These are phyloP conservation scores for Linnaemya vulpina DNA, from an alignment of 2,888 invertebrate species.

Conservation along the genomic window DNA sequence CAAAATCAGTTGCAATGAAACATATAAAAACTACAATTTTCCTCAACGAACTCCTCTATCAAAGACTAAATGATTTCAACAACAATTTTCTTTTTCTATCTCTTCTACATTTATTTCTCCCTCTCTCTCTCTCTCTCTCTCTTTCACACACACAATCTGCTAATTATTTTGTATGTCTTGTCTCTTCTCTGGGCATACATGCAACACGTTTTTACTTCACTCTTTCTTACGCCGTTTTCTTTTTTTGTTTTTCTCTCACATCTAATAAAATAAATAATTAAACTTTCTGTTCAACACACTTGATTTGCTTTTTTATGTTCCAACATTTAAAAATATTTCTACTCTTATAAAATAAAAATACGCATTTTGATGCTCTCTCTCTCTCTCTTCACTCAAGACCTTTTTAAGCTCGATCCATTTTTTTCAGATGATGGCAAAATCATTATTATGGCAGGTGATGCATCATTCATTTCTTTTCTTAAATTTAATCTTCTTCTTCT, in stretches of 20 bases:
- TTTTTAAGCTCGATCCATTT: constrained; percentile 83
- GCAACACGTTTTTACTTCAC: constrained; percentile 12
- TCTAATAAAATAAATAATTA: constrained; percentile 13
- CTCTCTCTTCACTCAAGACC: constrained; percentile 76
- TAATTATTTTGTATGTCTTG: constrained; percentile 5
- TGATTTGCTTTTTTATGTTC: constrained; percentile 3
- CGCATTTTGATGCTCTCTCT: constrained; percentile 58
- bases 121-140: constrained; percentile 41
- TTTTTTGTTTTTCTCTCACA: no score
- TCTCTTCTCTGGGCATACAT: background rate
- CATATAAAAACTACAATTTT: constrained; percentile 11
- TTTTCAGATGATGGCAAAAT: constrained; percentile 84
- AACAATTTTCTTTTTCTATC: constrained; percentile 54
- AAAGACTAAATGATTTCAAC: constrained; percentile 48
- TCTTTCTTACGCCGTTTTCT: constrained; percentile 12
- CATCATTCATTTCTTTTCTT: constrained; percentile 72
- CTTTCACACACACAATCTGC: constrained; percentile 5
- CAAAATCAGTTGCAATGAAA: constrained; percentile 1
- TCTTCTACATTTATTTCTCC: constrained; percentile 64
- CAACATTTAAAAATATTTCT: constrained; percentile 59
- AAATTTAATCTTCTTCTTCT: constrained; percentile 48
- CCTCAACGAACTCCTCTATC: constrained; percentile 2
- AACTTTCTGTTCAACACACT: no score
- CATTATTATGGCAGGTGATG: constrained; percentile 84
- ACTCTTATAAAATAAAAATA: constrained; percentile 46